Base-by-base conservation (phyloP, 2,888 invertebrate species). In the Aporophyla lueneburgensis region DNA sequence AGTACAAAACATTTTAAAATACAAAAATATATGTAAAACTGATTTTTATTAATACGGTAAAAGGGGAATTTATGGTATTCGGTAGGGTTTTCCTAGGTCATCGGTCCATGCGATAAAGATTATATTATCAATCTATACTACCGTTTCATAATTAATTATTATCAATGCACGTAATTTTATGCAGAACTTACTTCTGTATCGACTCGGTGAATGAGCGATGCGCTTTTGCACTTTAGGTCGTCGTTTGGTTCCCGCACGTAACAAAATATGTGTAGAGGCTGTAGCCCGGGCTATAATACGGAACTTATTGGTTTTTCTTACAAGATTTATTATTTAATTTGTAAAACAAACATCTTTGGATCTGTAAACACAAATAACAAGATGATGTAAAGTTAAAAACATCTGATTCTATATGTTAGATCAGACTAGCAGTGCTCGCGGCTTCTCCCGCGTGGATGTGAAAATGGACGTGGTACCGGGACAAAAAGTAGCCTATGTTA, bases 21-120 rank as follows among this genome's bases (percentile, higher is more conserved):
- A n/a, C n/a, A n/a, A n/a, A 33, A 33, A 33, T 33, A 33, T 33
- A 33, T 33, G 33, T 33, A 33, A 33, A 33, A 2, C 3, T 33
- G 33, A 43, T 43, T 10, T 9, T 46, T 24, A 56, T n/a, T 53
- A n/a, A 56, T 5, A 12, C 14, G 54, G 0, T 3, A n/a, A 24
- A 49, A 72, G 16, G 16, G 53, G 16, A 24, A 46, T 46, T 54
- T 46, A 74, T 58, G 21, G 9, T 24, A n/a, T 49, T 49, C 14
- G n/a, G 19, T 49, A 9, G 27, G 43, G 19, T 61, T 72, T 75
- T 74, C 21, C n/a, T 33, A 49, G 46, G 46, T 24, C 76, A 21
- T 49, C 54, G 16, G 53, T 46, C 2, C 9, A 33, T n/a, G 2
- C 24, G 27, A 77, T 77, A 77, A 66, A 14, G 5, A 40, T 2